Evolutionary conservation across 2,797 vertebrate species (phyloP).

Genomic region (Pipistrellus pygmaeus): DNA sequence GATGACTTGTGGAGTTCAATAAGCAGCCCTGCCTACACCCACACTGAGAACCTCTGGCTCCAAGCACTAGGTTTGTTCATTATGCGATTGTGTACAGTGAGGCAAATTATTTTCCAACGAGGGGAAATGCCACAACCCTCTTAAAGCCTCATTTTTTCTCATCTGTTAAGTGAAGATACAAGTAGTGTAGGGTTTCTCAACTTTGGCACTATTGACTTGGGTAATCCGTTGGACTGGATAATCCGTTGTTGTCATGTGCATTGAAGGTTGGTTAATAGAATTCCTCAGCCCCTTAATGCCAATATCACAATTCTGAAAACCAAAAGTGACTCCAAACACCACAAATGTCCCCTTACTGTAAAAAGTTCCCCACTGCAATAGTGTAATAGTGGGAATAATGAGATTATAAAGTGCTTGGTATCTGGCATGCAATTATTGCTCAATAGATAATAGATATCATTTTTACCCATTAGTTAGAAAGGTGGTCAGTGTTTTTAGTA

Average conservation of each 20-base stretch:
- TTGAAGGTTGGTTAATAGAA: neutral
- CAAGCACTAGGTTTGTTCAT: neutral
- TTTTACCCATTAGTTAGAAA: slow-evolving; percentile 11
- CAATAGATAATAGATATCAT: neutral
- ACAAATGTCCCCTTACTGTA: neutral
- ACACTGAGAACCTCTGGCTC: neutral
- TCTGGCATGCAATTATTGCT: neutral
- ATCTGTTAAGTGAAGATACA: neutral
- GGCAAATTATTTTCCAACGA: neutral
- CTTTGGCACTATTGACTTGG: neutral
- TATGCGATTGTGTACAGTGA: neutral
- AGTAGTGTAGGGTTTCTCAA: neutral
- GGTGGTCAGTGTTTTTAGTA: neutral
- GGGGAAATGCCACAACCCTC: neutral
- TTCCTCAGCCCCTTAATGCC: neutral
- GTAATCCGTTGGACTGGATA: neutral
- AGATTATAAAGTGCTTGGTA: neutral
- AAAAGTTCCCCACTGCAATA: neutral
- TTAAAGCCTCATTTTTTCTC: neutral
- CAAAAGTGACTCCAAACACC: neutral
- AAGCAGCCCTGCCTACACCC: neutral
- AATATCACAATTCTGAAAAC: neutral
- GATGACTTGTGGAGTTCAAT: neutral
- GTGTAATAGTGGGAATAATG: neutral
- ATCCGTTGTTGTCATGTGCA: neutral